Evolutionary conservation across 2,113 vertebrate genomes (phyloP), one percentile per base, ranked within the genome.

Genomic region (Melanerpes aurifrons): DNA sequence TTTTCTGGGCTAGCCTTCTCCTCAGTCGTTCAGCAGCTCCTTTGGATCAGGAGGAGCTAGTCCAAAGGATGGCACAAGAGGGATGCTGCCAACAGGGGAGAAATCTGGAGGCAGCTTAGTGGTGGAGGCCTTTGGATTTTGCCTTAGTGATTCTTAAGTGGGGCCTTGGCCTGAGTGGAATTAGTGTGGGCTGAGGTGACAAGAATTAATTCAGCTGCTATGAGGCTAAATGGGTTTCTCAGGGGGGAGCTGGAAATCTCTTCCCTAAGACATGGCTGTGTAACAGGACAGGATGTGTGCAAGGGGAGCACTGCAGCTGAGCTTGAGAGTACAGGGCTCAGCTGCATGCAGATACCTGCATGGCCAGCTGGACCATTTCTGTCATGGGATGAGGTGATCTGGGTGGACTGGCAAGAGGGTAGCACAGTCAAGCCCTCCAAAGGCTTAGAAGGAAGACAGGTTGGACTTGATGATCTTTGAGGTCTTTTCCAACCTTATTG

Each of bases 211-310:
- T 77, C 78, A 77, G 54, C 35, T 71, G 47, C 72, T 89, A 89
- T 50, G 83, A 45, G 76, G 92, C 75, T 92, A 94, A 95, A 96
- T 96, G 91, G 84, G 90, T 95, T 96, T 96, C 92, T 92, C 40
- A 40, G 94, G 92, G 93, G 95, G 92, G 35, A 78, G 87, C 74
- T 92, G 86, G 80, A 96, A 94, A 89, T 86, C 77, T 71, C 85
- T 91, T 92, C 87, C 70, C 71, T 79, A 66, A 32, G 48, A 61
- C 48, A 48, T 92, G 74, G 64, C 29, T 12, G 53, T 94, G 82
- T 82, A 95, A 80, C 22, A n/a, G 2, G 11, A 53, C 85, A 59
- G 9, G 68, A 86, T 73, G 50, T 68, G 17, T 79, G 8, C 92
- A 47, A 80, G 37, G 77, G 66, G 54, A 90, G 35, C 37, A 31